phyloP scores from a whole-genome alignment of 2,113 vertebrate genomes.

The Erythrolamprus reginae region DNA sequence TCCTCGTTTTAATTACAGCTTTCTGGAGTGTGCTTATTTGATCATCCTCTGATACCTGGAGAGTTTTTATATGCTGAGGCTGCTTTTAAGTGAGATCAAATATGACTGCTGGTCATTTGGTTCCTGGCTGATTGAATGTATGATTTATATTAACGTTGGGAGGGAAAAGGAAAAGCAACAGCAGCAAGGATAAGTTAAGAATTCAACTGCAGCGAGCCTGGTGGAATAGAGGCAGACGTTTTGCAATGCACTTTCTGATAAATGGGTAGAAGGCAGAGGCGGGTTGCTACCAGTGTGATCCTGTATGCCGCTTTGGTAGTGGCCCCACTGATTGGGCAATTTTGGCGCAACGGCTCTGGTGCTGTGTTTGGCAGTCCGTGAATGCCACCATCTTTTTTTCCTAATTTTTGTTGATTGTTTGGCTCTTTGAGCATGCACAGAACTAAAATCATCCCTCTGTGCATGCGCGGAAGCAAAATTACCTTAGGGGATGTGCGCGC shows the following conservation, averaged over 20 bases:
- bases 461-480: too few species aligned
- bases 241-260: background rate
- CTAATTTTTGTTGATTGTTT: too few species aligned
- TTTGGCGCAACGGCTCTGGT: too few species aligned
- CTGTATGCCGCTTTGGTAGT: too few species aligned
- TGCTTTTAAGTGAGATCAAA: constrained; percentile 18
- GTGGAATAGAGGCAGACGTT: background rate
- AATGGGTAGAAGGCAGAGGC: background rate
- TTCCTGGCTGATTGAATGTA: background rate
- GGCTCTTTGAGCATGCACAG: too few species aligned
- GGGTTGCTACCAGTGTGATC: too few species aligned
- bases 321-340: too few species aligned
- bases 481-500: too few species aligned
- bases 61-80: background rate
- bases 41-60: background rate
- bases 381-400: too few species aligned
- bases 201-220: background rate
- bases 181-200: background rate
- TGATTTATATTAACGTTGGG: background rate
- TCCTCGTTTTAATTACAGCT: constrained; percentile 14
- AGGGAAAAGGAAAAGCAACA: background rate
- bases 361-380: too few species aligned
- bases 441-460: too few species aligned
- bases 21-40: constrained; percentile 1
- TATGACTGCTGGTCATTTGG: background rate